A percentile compares a stretch with the other conserved stretches of the same genome.
phyloP scores from a whole-genome alignment of 2,888 invertebrate species.

The Pemphredon lugubris region DNA sequence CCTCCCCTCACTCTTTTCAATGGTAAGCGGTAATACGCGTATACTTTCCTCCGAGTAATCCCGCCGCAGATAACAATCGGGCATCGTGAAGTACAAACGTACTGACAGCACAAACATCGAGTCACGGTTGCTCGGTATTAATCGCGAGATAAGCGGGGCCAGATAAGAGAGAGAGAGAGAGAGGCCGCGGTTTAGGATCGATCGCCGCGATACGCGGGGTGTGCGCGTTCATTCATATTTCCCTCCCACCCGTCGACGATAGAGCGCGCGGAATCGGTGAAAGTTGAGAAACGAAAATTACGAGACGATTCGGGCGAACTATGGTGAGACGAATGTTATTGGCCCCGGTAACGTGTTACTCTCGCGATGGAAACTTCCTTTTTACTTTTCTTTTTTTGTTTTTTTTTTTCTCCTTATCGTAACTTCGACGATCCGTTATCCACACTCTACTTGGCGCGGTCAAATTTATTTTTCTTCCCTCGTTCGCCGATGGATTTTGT shows the following conservation, averaged over 20 bases:
- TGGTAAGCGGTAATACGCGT: slow-evolving; percentile 6
- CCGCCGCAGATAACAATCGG: slow-evolving; percentile 39
- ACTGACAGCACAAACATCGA: slow-evolving; percentile 39
- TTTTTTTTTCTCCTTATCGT: slow-evolving; percentile 1
- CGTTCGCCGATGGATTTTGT: no score
- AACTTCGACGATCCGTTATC: no score
- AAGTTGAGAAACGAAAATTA: slow-evolving; percentile 21
- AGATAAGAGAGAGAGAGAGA: slow-evolving; percentile 34
- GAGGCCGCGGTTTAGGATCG: no score
- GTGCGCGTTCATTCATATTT: slow-evolving; percentile 2
- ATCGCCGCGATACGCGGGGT: not conserved
- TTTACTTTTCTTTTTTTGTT: no score
- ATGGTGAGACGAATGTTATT: not conserved
- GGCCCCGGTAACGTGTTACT: no score
- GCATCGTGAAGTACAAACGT: slow-evolving; percentile 22
- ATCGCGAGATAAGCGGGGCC: slow-evolving; percentile 41
- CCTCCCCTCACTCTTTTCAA: slow-evolving; percentile 15
- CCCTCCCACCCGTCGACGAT: not conserved
- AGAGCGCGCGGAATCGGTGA: slow-evolving; percentile 19
- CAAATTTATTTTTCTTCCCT: no score
- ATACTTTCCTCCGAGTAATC: slow-evolving; percentile 12
- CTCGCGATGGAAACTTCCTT: no score
- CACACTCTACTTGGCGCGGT: no score
- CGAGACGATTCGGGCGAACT: not conserved
- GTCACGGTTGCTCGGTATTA: slow-evolving; percentile 45